A percentile compares a stretch with the other conserved stretches of the same genome.
Evolutionary conservation across 2,113 vertebrate genomes (phyloP).

Genomic region (Tragelaphus scriptus): DNA sequence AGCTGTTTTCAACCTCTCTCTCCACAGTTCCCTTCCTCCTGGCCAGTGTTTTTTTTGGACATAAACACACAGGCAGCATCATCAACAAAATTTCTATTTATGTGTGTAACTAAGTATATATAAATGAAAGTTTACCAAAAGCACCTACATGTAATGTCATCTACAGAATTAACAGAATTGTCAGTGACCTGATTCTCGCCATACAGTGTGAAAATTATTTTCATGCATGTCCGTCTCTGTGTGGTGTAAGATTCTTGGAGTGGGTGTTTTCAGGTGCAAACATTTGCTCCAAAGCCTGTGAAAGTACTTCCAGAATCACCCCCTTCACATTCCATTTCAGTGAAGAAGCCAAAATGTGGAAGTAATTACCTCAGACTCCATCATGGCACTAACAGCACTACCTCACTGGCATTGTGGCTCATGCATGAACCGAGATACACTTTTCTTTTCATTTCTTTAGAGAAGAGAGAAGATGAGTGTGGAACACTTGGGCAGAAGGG

Average conservation of each 20-base stretch:
- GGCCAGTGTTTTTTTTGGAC: neutral
- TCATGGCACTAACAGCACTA: neutral
- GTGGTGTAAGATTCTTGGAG: neutral
- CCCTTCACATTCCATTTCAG: constrained; percentile 42
- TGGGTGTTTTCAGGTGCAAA: neutral
- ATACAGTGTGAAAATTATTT: neutral
- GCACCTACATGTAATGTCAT: neutral
- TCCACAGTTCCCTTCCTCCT: neutral
- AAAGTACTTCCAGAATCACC: constrained; percentile 8
- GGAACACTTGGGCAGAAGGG: neutral
- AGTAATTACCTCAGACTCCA: constrained; percentile 42
- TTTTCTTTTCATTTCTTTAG: constrained; percentile 23
- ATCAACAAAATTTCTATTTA: neutral
- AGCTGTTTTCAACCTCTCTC: neutral
- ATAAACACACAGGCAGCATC: neutral
- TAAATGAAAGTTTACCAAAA: neutral
- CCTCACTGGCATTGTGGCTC: constrained; percentile 62
- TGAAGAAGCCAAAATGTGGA: constrained; percentile 41
- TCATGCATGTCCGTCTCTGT: neutral
- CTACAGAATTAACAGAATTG: neutral
- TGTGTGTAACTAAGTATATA: neutral
- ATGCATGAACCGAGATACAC: neutral
- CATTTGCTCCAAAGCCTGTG: neutral
- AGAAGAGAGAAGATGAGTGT: neutral
- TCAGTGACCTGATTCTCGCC: neutral